Base-by-base conservation (phyloP, 2,797 vertebrate genomes). In the Channallabes apus region DNA sequence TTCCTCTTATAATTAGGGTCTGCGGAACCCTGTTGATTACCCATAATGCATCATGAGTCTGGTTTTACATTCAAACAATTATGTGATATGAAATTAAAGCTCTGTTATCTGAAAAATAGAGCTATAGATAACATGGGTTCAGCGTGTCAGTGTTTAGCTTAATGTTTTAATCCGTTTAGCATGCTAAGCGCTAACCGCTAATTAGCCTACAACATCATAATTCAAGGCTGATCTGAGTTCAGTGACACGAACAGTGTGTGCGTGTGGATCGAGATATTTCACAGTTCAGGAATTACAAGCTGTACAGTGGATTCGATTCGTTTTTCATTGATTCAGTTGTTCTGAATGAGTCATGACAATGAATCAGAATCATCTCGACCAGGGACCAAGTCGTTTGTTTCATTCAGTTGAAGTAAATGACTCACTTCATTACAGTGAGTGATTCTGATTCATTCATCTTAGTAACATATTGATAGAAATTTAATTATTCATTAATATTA, bases 1-100 rank as follows among this genome's bases (percentile, higher is more conserved):
- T 80, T 65, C 38, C 61, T 80, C 35, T 64, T 65, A n/a, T 64
- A 76, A 86, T 83, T 78, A 83, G 51, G 65, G 35, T 83, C 68
- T 71, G 35, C 64, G 61, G 38, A 38, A 18, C 78, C 64, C 61
- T 62, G 32, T 24, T 80, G 78, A 80, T 80, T 80, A 65, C 78
- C 78, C 80, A 77, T 38, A 71, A 32, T 69, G 73, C 58, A 78
- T 46, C 29, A 12, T 17, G 35, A 75, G 73, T 18, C 22, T 35
- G 38, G n/a, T 56, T 80, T 71, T 65, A 38, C 59, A 11, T 29
- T 85, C 22, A 62, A 67, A 64, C 61, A 78, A 72, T 87, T 71
- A 82, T 80, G 14, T 80, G 61, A 65, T 80, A 24, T 80, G 24
- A 65, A 80, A 80, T 65, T 65, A 80, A 80, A 80, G 78, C 14